Evolutionary conservation across 2,113 vertebrate genomes (phyloP).

Genomic region (Cyprinodon variegatus): DNA sequence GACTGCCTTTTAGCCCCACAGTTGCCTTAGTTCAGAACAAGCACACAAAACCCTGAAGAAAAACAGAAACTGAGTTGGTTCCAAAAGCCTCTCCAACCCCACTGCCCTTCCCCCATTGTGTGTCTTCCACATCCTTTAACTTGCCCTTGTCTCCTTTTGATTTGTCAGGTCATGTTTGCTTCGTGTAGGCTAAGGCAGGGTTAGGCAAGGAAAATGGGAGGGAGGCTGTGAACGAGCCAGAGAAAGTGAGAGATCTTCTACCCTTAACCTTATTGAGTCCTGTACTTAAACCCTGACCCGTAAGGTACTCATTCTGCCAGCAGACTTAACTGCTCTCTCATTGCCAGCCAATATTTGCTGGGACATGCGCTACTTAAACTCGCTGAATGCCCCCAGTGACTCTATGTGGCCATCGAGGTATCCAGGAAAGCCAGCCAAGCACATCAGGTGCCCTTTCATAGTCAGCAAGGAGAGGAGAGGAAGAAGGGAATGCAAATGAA

Average conservation of each 20-base stretch:
- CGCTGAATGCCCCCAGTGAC: slow-evolving; percentile 23
- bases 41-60: slow-evolving; percentile 26
- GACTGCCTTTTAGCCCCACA: slow-evolving; percentile 69
- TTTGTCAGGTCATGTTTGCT: slow-evolving; percentile 78
- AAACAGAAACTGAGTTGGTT: slow-evolving; percentile 38
- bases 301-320: slow-evolving; percentile 51
- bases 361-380: slow-evolving; percentile 28
- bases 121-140: slow-evolving; percentile 34
- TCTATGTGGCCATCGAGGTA: slow-evolving; percentile 34
- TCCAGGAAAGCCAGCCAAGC: slow-evolving; percentile 63
- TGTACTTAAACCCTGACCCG: slow-evolving; percentile 52
- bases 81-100: slow-evolving; percentile 43
- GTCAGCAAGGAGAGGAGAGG: slow-evolving; percentile 55
- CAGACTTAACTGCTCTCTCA: slow-evolving; percentile 28
- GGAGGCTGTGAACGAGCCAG: slow-evolving; percentile 6
- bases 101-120: slow-evolving; percentile 11
- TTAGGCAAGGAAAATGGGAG: slow-evolving; percentile 33
- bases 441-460: slow-evolving; percentile 78
- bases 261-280: slow-evolving; percentile 30
- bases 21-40: slow-evolving; percentile 62
- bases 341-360: slow-evolving; percentile 39
- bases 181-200: slow-evolving; percentile 46
- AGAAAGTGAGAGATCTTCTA: slow-evolving; percentile 17
- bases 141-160: slow-evolving; percentile 45
- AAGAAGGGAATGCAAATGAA: slow-evolving; percentile 74